Percentiles rank a stretch among this genome's conserved stretches.
These are phyloP conservation scores for Chrosomus eos DNA, from an alignment of 2,797 vertebrate genomes.

Conservation along the genomic window DNA sequence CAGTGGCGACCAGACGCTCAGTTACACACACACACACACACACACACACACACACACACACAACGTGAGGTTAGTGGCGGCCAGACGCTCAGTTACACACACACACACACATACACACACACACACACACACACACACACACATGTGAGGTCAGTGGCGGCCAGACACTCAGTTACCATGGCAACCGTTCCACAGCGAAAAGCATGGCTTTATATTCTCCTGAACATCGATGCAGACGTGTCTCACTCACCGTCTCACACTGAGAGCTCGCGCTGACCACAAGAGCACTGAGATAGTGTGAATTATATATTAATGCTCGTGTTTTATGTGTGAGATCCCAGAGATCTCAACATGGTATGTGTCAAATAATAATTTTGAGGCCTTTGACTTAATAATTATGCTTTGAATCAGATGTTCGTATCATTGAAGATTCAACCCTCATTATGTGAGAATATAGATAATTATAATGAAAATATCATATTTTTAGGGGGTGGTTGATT, in stretches of 20 bases:
- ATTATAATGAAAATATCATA: neutral
- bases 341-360: neutral
- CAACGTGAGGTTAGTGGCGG: conserved; percentile 62
- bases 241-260: conserved; percentile 53
- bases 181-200: conserved; percentile 70
- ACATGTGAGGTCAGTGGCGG: conserved; percentile 61
- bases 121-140: no score
- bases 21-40: no score
- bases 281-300: neutral
- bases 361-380: neutral
- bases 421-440: neutral
- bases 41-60: no score
- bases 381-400: neutral
- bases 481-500: neutral
- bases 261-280: neutral
- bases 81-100: conserved; percentile 68
- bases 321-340: neutral
- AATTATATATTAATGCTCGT: neutral
- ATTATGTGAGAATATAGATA: neutral
- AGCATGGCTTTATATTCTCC: conserved; percentile 77
- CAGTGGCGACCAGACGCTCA: conserved; percentile 66
- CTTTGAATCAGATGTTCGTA: neutral
- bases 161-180: conserved; percentile 73
- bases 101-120: no score
- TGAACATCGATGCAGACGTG: conserved; percentile 73